Conservation (phyloP, 1,140 invertebrate genomes). For the Doryteuthis pealeii region DNA sequence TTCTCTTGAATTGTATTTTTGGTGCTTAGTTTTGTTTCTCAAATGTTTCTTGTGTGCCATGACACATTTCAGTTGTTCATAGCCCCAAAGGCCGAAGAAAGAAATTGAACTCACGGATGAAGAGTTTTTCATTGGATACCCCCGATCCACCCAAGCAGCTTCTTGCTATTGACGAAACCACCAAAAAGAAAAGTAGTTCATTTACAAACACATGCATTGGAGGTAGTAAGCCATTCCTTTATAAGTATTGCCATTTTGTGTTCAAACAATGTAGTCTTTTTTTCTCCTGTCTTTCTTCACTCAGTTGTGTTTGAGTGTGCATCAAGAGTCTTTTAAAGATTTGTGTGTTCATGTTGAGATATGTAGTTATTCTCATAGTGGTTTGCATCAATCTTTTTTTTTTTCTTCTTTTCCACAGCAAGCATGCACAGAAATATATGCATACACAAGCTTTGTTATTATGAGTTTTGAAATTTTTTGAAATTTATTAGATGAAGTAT, state of each 20-base stretch:
- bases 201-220: constrained; percentile 55
- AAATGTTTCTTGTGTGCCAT: neutral
- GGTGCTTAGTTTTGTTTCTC: too few species aligned
- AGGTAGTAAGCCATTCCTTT: constrained; percentile 25
- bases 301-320: neutral
- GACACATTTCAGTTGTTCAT: constrained; percentile 77
- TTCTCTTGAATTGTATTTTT: too few species aligned
- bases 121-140: constrained; percentile 93
- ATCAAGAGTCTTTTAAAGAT: neutral
- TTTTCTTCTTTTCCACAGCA: too few species aligned
- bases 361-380: too few species aligned
- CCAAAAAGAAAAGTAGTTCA: constrained; percentile 65
- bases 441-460: too few species aligned
- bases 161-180: constrained; percentile 70
- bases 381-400: too few species aligned
- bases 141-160: constrained; percentile 85
- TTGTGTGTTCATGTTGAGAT: too few species aligned
- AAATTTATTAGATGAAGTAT: too few species aligned
- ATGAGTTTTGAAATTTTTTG: too few species aligned
- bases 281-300: neutral
- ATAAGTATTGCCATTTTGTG: neutral
- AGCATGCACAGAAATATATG: too few species aligned
- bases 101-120: constrained; percentile 95
- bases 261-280: constrained; percentile 2
- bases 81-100: constrained; percentile 81